These are phyloP conservation scores for Linepithema humile DNA, from an alignment of 1,140 invertebrate species.

Conservation along the genomic window DNA sequence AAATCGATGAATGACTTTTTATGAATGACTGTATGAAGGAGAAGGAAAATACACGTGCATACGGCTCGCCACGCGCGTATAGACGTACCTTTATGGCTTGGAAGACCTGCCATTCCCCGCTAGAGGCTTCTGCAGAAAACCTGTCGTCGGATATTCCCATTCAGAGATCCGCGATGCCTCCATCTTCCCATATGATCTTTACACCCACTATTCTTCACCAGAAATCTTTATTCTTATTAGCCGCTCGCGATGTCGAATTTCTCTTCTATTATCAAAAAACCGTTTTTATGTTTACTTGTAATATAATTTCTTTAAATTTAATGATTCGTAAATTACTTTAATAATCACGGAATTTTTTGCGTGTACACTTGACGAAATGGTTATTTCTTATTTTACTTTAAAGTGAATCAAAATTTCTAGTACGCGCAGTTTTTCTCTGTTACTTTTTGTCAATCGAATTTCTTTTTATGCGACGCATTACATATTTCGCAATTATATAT, in stretches of 20 bases:
- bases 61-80: slow-evolving; percentile 67
- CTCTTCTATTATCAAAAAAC: background rate
- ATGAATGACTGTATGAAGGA: slow-evolving; percentile 78
- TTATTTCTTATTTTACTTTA: background rate
- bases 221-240: background rate
- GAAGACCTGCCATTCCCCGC: slow-evolving; percentile 79
- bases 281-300: background rate
- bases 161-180: slow-evolving; percentile 79
- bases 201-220: slow-evolving; percentile 7
- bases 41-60: slow-evolving; percentile 75
- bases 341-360: too few relatives aligned
- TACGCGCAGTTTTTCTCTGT: background rate
- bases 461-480: background rate
- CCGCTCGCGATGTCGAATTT: background rate
- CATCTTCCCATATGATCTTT: slow-evolving; percentile 77
- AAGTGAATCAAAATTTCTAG: background rate
- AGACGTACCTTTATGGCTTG: slow-evolving; percentile 82
- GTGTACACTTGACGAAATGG: background rate
- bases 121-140: slow-evolving; percentile 82
- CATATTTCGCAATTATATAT: background rate
- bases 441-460: background rate
- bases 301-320: background rate
- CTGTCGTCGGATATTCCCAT: slow-evolving; percentile 81
- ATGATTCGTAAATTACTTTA: background rate
- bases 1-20: slow-evolving; percentile 73